phyloP scores from a whole-genome alignment of 1,140 invertebrate species.

The Lepidotrigona ventralis region DNA sequence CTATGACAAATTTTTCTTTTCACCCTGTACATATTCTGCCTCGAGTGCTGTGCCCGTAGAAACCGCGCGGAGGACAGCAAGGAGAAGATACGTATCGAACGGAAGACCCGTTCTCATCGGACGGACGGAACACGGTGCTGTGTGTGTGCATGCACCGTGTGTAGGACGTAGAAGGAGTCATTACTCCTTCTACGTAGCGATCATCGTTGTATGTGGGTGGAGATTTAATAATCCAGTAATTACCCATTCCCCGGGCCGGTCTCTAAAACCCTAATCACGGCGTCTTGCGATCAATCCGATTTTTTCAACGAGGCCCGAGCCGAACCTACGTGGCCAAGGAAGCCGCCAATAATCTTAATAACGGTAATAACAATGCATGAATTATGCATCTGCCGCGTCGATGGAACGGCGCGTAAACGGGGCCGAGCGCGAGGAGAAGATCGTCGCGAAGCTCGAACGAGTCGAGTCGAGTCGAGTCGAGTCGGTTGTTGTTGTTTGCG shows the following conservation, averaged over 20 bases:
- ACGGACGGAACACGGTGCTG: too few relatives aligned
- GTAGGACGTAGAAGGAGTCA: slow-evolving; percentile 50
- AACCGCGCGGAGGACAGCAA: neutral
- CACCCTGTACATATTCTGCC: neutral
- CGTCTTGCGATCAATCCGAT: slow-evolving; percentile 38
- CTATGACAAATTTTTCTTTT: too few relatives aligned
- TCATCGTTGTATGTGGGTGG: slow-evolving; percentile 34
- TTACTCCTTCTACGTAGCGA: slow-evolving; percentile 40
- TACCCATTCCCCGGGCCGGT: slow-evolving; percentile 37
- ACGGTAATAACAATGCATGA: slow-evolving; percentile 35
- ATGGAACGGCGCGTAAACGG: slow-evolving; percentile 28
- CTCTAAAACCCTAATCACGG: slow-evolving; percentile 43
- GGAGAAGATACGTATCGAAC: slow-evolving; percentile 10
- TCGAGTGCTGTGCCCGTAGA: neutral
- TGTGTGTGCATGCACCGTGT: neutral
- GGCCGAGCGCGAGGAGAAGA: neutral
- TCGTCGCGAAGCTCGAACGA: neutral
- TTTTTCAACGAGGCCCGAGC: slow-evolving; percentile 22
- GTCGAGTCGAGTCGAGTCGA: neutral
- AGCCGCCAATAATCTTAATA: slow-evolving; percentile 51
- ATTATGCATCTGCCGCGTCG: slow-evolving; percentile 22
- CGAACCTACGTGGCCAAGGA: slow-evolving; percentile 11
- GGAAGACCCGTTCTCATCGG: slow-evolving; percentile 8
- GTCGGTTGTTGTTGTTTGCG: neutral
- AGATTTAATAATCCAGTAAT: slow-evolving; percentile 63